phyloP scores from a whole-genome alignment of 2,888 invertebrate species.

The Hypercompe scribonia region DNA sequence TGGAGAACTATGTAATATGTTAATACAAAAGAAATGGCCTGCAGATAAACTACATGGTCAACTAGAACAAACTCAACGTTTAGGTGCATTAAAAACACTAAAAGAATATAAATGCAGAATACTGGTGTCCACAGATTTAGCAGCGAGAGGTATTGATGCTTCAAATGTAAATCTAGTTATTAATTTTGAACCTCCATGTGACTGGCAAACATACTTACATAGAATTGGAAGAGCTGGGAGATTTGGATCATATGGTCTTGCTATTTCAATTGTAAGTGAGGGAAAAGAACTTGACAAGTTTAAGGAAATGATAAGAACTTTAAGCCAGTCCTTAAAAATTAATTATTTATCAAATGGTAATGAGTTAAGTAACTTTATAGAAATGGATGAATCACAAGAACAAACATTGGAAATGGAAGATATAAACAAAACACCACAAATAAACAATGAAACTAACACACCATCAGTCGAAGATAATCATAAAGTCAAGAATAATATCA shows the following conservation, averaged over 20 bases:
- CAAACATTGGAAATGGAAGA: neutral
- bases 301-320: conserved; percentile 84
- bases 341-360: conserved; percentile 66
- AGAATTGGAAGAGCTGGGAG: conserved; percentile 98
- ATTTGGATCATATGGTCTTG: conserved; percentile 94
- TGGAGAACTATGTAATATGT: conserved; percentile 90
- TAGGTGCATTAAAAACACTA: conserved; percentile 91
- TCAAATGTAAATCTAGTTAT: conserved; percentile 97
- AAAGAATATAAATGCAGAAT: conserved; percentile 94
- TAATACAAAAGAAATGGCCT: conserved; percentile 92
- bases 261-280: conserved; percentile 90
- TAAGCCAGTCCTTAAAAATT: conserved; percentile 77
- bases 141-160: conserved; percentile 97
- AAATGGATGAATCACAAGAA: neutral
- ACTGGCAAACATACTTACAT: conserved; percentile 95
- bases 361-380: conserved; percentile 35
- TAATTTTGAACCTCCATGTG: conserved; percentile 94
- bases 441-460: neutral
- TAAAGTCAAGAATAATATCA: neutral
- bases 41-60: conserved; percentile 92
- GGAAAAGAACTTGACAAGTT: conserved; percentile 88
- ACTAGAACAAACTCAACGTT: conserved; percentile 92
- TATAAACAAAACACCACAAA: neutral
- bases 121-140: conserved; percentile 95
- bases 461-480: neutral